Base-by-base conservation (phyloP, 2,797 vertebrate species). In the Crenuchus spilurus region DNA sequence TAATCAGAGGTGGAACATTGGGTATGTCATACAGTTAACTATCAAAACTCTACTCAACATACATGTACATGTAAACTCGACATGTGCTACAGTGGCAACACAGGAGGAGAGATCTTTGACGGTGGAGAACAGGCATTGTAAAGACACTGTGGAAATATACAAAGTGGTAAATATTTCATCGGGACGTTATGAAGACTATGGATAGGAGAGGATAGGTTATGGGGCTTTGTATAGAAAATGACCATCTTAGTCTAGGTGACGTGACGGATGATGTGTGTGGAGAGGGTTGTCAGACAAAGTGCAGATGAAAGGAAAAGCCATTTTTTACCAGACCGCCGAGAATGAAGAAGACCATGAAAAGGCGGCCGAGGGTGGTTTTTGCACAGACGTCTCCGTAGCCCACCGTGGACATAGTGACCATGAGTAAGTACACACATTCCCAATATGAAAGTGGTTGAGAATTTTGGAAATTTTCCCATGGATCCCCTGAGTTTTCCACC, bases 311-410 rank as follows among this genome's bases (percentile, higher is more conserved):
- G 39, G 41, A 70, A n/a, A 77, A 79, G 48, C 55, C 74, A 69
- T 57, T 80, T 95, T 96, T 96, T 96, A 96, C 95, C 95, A 96
- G 90, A 92, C 95, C 95, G 85, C 95, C 95, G 79, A 96, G 95
- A 90, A 96, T 96, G 93, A 96, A 96, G 92, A 96, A 96, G 88
- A 96, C 95, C 95, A 96, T 96, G 91, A 96, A 96, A 89, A 96
- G 95, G 71, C 95, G 95, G 70, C 95, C 95, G 9, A 96, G 94
- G 2, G 95, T 96, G 82, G 95, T 96, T 93, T 94, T 95, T 89
- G 95, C 95, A 88, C 95, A 96, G 90, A 96, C 95, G 42, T 96
- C 95, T 85, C 95, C 95, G 60, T 96, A 96, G 78, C 95, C 95
- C 74, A 96, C 95, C 2, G 95, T 96, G 84, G 95, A 96, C 95